These are phyloP conservation scores for Prunella fulvescens DNA, from an alignment of 2,113 vertebrate species.

Conservation along the genomic window DNA sequence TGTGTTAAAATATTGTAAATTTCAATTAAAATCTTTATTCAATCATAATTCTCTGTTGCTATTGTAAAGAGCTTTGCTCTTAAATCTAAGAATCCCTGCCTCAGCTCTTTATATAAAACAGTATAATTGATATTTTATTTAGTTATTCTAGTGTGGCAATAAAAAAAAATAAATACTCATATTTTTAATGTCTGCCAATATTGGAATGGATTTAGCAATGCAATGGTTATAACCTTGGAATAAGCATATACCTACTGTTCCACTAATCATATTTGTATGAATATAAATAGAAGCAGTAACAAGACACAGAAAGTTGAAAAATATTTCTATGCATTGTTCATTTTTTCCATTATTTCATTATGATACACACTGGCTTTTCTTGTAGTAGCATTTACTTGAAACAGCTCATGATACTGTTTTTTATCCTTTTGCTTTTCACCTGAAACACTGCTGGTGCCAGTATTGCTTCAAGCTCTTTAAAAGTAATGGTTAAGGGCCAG, in stretches of 20 bases:
- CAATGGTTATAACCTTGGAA: not conserved
- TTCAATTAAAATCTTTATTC: not conserved
- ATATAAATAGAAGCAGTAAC: not conserved
- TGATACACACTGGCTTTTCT: not conserved
- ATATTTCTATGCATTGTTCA: not conserved
- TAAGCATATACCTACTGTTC: not conserved
- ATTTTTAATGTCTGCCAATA: not conserved
- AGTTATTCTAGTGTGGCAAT: not conserved
- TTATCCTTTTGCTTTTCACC: not conserved
- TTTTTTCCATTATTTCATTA: not conserved
- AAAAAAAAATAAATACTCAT: not conserved
- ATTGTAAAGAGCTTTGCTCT: not conserved
- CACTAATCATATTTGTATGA: not conserved
- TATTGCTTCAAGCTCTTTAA: constrained; percentile 6
- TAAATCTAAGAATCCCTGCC: not conserved
- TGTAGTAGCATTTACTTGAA: not conserved
- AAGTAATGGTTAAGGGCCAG: constrained; percentile 2
- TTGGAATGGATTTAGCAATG: not conserved
- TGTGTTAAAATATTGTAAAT: not conserved
- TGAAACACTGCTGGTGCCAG: not conserved
- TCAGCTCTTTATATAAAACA: not conserved
- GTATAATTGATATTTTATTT: not conserved
- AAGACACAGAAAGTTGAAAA: not conserved
- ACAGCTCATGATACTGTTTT: not conserved
- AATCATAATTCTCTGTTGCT: not conserved